Evolutionary conservation across 2,113 vertebrate genomes (phyloP), one percentile per base, ranked within the genome.

Genomic region (Panthera leo): DNA sequence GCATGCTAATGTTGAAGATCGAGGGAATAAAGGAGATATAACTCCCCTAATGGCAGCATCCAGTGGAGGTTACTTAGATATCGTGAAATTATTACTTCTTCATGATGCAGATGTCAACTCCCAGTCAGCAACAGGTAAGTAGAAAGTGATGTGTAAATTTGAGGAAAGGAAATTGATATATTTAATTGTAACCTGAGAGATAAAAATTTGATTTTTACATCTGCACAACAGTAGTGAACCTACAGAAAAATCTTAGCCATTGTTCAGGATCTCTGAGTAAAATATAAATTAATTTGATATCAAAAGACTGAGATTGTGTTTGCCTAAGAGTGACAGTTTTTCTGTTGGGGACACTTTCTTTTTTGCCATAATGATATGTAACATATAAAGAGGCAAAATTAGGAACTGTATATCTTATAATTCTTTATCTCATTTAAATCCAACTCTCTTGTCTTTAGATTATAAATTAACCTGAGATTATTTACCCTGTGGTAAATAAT

Each of bases 31-130:
- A 98, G 99, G 99, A 29, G 99, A 99, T 98, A 99, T 99, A 98
- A 99, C 99, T 63, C 99, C 99, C 88, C 98, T 99, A n/a, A 99
- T 99, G 99, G 99, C 99, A 98, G 99, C 99, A 97, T 99, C 99
- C 97, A 99, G 99, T 1, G 99, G 99, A 73, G 99, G 99, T 96
- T 99, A 99, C 58, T 99, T 99, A 94, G 99, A 99, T 97, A 99
- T 99, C 16, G 99, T 99, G 82, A 99, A 99, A 98, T 99, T 99
- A 96, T 99, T 99, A 95, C 99, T 99, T 91, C 99, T 99, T 96
- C 99, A 99, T 48, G 99, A 99, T 96, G 99, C 99, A 73, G 99
- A 99, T 95, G 99, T 99, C 97, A 99, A 99, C 53, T 99, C 99
- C 94, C 99, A 99, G 97, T 99, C 99, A 94, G 99, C 99, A 96